Base-by-base conservation (phyloP, 2,888 invertebrate species). In the Caenorhabditis sp. region DNA sequence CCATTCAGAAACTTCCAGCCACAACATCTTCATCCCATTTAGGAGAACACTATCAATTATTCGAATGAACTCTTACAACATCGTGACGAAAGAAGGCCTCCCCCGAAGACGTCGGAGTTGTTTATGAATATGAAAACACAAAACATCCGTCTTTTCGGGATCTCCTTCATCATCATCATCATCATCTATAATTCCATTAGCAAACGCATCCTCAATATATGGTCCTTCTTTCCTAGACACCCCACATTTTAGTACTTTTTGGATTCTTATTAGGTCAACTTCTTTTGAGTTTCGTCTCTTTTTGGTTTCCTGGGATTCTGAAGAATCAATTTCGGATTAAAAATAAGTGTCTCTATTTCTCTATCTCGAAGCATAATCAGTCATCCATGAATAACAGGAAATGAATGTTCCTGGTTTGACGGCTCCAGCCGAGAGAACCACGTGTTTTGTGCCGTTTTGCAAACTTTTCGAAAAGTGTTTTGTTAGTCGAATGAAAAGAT, bases 181-280 rank as follows among this genome's bases (percentile, higher is more conserved):
- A 76, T 69, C 58, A 76, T 76, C 22, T 68, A 76, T 76, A 76
- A 76, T 76, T 76, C 61, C 28, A 76, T 76, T 76, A 76, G 69
- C 47, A 59, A 47, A n/a, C 68, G 41, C 41, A 64, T 76, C 68
- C 76, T 51, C 69, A 51, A 54, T 66, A n/a, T n/a, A 51, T 31
- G 64, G 47, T 49, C 26, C 66, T 35, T 2, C 3, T 2, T 31
- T 12, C 12, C 38, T 12, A 38, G 19, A n/a, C 47, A n/a, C 14
- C n/a, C 66, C 47, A 47, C 28, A 58, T 26, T 56, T 54, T 51
- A 24, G 38, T 59, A 38, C 38, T 38, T 22, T 63, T 44, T n/a
- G 22, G 38, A 35, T 44, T 44, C 41, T 44, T 28, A 47, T 63
- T 44, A 44, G 63, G 44, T 16, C 63, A 44, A 26, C 51, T 54